phyloP scores from a whole-genome alignment of 1,140 invertebrate genomes.

The Nilaparvata lugens region DNA sequence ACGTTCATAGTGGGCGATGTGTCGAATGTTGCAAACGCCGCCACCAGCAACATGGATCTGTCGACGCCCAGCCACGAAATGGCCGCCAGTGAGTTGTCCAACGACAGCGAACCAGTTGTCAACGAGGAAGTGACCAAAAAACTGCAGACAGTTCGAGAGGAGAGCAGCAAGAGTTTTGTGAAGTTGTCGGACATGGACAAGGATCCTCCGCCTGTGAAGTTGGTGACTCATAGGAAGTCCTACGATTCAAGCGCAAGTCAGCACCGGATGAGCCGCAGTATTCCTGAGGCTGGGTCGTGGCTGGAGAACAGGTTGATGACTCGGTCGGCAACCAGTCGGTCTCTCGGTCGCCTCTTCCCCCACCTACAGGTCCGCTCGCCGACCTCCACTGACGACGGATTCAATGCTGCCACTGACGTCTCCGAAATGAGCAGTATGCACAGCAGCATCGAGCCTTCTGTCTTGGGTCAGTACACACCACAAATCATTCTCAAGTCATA shows the following conservation, averaged over 20 bases:
- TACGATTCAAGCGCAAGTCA: conserved; percentile 19
- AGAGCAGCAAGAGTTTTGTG: conserved; percentile 36
- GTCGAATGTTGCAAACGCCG: conserved; percentile 22
- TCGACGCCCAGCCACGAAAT: conserved; percentile 22
- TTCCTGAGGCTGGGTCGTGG: conserved; percentile 51
- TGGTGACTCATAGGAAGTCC: conserved; percentile 15
- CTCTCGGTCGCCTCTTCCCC: conserved; percentile 36
- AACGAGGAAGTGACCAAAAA: conserved; percentile 18
- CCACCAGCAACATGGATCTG: conserved; percentile 19
- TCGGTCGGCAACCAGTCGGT: conserved; percentile 35
- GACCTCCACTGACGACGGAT: conserved; percentile 3
- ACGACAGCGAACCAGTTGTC: conserved; percentile 18
- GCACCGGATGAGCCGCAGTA: conserved; percentile 39
- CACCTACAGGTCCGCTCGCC: conserved; percentile 33
- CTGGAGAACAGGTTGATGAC: conserved; percentile 48
- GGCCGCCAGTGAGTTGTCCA: conserved; percentile 20
- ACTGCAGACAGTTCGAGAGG: conserved; percentile 9
- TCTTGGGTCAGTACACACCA: conserved; percentile 37
- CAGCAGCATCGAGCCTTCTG: conserved; percentile 43
- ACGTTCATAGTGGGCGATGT: conserved; percentile 23
- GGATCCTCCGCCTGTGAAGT: conserved; percentile 7
- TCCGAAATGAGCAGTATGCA: conserved; percentile 45
- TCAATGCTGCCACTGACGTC: conserved; percentile 24
- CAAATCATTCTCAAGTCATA: no score
- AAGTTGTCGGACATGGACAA: conserved; percentile 46